Evolutionary conservation across 2,113 vertebrate genomes (phyloP), one percentile per base, ranked within the genome.

Genomic region (Brienomyrus brachyistius): DNA sequence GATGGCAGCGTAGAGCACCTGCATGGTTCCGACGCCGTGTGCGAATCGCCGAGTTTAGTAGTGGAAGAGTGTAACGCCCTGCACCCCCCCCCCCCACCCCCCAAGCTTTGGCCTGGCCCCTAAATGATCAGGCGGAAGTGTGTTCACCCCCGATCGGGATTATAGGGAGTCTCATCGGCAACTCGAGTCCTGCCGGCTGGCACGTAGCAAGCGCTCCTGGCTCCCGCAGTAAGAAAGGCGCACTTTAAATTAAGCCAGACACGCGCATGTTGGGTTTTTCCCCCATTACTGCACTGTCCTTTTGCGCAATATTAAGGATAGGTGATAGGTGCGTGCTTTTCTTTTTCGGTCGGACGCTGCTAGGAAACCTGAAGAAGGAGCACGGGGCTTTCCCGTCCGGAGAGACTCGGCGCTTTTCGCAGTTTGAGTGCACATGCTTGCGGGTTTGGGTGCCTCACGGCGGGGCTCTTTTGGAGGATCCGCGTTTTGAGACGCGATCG

Each of bases 81-180:
- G 45, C 45, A 48, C n/a, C 40, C 40, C 40, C 1, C 83, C 6
- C 23, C 45, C 83, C n/a, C 40, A 17, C 40, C 1, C 93, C 92
- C 92, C 92, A 19, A 90, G 86, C 91, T 91, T 92, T 92, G 56
- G 74, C 92, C 93, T 59, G 86, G 89, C 95, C 95, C 95, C 94
- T 91, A 93, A 88, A 93, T 92, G 91, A 93, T 93, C 91, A 93
- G 94, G 95, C 96, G 96, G 96, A 97, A 97, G 96, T 96, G 94
- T 83, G 93, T 84, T 45, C 95, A 93, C 93, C 92, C 92, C 94
- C 95, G 35, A 95, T 93, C 94, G 93, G 94, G 95, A 95, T 95
- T 94, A 94, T 95, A 96, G 94, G 94, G 94, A 95, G 96, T 95
- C 92, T 92, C 94, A 90, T 94, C 95, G 91, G 91, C 95, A 95